Evolutionary conservation across 2,797 vertebrate genomes (phyloP), one percentile per base, ranked within the genome.

Genomic region (Phyllotis vaccarum): DNA sequence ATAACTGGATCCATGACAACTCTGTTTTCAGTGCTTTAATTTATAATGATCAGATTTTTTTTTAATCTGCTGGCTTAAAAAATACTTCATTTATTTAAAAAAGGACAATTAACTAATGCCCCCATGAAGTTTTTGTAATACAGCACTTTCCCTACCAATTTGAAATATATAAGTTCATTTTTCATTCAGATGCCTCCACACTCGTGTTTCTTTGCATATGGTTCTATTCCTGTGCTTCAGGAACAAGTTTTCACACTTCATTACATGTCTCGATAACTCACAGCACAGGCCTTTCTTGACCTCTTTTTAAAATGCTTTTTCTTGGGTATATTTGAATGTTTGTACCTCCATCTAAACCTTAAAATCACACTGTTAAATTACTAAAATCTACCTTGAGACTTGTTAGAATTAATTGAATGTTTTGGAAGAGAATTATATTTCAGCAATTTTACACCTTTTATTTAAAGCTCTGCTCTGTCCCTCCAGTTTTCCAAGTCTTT

Each of bases 141-240:
- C 1, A 54, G 6, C 14, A 62, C 60, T 76, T 86, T 72, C n/a
- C 54, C 52, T 76, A 7, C 19, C 76, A 17, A 74, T 76, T 86
- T 93, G 58, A 95, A 95, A 79, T 91, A 80, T 93, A 24, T 86
- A 96, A 76, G 46, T 79, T 86, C 64, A 92, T 70, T 91, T 52
- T 94, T 88, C 62, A 21, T 19, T 93, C 46, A 85, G 82, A 93
- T 87, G 72, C 46, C 86, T 70, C 89, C 56, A 80, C 31, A 82
- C 74, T 90, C 72, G 9, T 79, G 4, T 68, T 94, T 86, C 89
- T 90, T 46, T 29, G 37, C 54, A 43, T 90, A 90, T 72, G 29
- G 86, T 89, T 93, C 68, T 56, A 64, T 79, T 89, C 52, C 68
- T 82, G n/a, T 78, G 31, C 72, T 43, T 24, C 76, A 62, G 80